Evolutionary conservation across 1,140 invertebrate species (phyloP).

Genomic region (Laodelphax striatellus): DNA sequence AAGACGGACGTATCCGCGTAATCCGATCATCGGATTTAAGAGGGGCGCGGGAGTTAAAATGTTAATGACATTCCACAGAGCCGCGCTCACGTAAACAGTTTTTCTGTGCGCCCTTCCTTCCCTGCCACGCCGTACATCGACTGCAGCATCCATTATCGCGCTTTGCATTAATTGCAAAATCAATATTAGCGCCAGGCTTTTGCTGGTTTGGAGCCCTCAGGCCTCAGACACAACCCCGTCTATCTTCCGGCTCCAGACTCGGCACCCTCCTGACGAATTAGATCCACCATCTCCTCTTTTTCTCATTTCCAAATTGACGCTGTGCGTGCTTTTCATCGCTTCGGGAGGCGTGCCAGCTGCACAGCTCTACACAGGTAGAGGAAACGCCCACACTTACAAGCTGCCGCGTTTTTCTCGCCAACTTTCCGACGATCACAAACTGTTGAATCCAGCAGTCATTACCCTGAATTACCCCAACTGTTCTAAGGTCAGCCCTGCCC

Average conservation of each 20-base stretch:
- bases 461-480: no score
- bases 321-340: not conserved
- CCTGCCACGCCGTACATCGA: not conserved
- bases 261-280: constrained; percentile 19
- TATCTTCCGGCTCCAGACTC: not conserved
- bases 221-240: not conserved
- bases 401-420: no score
- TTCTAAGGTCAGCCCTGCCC: no score
- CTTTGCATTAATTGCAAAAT: constrained; percentile 25
- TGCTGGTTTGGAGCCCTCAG: no score
- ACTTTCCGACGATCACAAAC: no score
- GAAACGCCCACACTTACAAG: not conserved
- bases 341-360: not conserved
- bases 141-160: constrained; percentile 19
- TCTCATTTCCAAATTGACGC: constrained; percentile 3
- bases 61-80: constrained; percentile 1
- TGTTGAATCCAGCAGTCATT: no score
- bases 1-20: no score
- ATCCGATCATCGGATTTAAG: no score
- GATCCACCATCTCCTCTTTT: constrained; percentile 3
- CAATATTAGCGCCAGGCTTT: constrained; percentile 19
- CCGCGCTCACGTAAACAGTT: constrained; percentile 1
- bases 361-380: not conserved
- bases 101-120: not conserved
- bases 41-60: not conserved